Base-by-base conservation (phyloP, 2,113 vertebrate species). In the Zonotrichia leucophrys region DNA sequence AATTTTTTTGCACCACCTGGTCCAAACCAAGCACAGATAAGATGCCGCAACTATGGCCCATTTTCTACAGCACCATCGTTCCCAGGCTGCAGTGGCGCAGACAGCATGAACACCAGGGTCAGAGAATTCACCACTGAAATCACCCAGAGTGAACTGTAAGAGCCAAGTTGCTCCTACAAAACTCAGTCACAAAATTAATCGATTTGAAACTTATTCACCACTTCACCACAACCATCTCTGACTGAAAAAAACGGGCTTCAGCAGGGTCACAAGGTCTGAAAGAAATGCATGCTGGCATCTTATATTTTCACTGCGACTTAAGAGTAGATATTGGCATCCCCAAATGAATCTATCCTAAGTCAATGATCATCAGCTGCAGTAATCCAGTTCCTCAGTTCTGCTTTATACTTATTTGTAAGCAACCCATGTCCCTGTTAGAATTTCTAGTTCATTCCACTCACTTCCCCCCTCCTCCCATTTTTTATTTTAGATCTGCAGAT, bases 401-500 rank as follows among this genome's bases (percentile, higher is more conserved):
- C 50, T 67, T 86, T 50, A 67, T 52, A 44, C 49, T 92, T 92
- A 79, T 91, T 86, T 72, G 89, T 64, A 92, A 75, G 87, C 91
- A 92, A 33, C 33, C 47, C 81, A 33, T 82, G 74, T 58, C 56
- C 31, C 77, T 73, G 39, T 86, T 87, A 83, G 68, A 89, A 86
- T 85, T 91, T 93, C 63, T 89, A 23, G 53, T 87, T 83, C 15
- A 0, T 90, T 95, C 79, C 41, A 60, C 82, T 85, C 62, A 93
- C 70, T 72, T 80, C 8, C 30, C 74, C 41, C 49, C 53, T 78
- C 84, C 88, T 90, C 82, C 58, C 41, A 60, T 74, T 78, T 72
- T 79, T 82, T 88, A 91, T 94, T 96, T 92, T 94, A 90, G 94
- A 91, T 93, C 74, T 80, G 58, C 78, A 89, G 73, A 94, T 92